Percentiles rank a stretch among this genome's conserved stretches.
Evolutionary conservation across 2,113 vertebrate genomes (phyloP).

Genomic region (Micronycteris hirsuta): DNA sequence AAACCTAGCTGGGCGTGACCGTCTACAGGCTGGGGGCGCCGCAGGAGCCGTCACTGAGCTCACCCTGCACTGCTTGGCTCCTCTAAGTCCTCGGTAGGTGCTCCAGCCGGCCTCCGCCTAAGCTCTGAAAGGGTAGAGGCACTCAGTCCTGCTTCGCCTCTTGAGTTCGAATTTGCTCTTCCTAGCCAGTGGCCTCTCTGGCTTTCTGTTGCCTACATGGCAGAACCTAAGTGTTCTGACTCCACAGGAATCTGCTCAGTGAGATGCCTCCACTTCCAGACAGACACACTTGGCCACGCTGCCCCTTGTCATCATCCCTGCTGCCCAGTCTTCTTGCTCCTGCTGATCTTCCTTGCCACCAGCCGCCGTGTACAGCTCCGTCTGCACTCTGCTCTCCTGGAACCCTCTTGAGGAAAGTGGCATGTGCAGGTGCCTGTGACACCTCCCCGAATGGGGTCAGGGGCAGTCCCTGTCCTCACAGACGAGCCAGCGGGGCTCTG

Average conservation of each 20-base stretch:
- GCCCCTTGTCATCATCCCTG: too few relatives aligned
- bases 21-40: neutral
- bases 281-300: neutral
- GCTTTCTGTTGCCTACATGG: neutral
- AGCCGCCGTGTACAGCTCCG: neutral
- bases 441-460: neutral
- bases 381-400: neutral
- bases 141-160: neutral
- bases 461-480: neutral
- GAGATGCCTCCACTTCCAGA: neutral
- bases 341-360: fast-evolving
- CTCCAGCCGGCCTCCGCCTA: neutral
- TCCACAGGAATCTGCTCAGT: neutral
- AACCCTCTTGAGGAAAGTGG: neutral
- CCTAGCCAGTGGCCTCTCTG: neutral
- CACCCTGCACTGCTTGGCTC: neutral
- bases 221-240: too few relatives aligned
- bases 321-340: neutral
- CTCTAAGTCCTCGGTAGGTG: neutral
- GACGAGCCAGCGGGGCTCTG: neutral
- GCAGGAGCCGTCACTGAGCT: neutral
- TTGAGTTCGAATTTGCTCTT: neutral
- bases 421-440: fast-evolving
- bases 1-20: neutral
- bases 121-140: neutral